Evolutionary conservation across 2,113 vertebrate species (phyloP), one percentile per base, ranked within the genome.

Genomic region (Heteronetta atricapilla): DNA sequence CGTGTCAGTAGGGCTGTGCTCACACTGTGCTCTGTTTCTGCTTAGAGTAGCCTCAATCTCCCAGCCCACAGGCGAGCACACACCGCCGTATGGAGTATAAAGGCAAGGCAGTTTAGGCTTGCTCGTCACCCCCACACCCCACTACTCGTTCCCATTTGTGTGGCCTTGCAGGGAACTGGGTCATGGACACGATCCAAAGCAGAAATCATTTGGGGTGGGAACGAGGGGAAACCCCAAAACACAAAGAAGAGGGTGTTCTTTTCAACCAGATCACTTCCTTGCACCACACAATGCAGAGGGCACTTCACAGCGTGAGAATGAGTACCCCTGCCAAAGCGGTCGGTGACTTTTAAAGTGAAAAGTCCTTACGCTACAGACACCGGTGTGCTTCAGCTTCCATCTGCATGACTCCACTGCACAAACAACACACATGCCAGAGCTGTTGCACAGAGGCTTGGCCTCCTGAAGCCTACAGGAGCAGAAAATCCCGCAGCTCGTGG

Each of bases 221-320:
- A 90, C 28, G 50, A 88, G 40, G 23, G 5, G 50, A 19, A 86
- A 83, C 22, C 20, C 2, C 33, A 63, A n/a, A 42, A 69, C 28
- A 63, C 58, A 96, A 89, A 91, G 42, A 87, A 31, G 15, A 69
- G 59, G 33, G 44, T 90, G 80, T 94, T 95, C 82, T 79, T 93
- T 96, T 94, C 77, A 92, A 56, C 29, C 52, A 74, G 67, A 68
- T 62, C 92, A 70, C 88, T 96, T 96, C 96, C 95, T 93, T 34
- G 16, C 68, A 18, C 21, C 60, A 16, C 75, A 96, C 96, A 96
- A 96, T 83, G 72, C 79, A 69, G 55, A 91, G 92, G 94, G 92
- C 90, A 90, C 64, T 70, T 73, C 82, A 48, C 95, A 88, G 96
- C 92, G 95, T 96, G 96, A 96, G 96, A 96, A 96, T 6, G 20